A percentile compares a stretch with the other conserved stretches of the same genome.
Evolutionary conservation across 2,797 vertebrate genomes (phyloP).

Genomic region (Platyrinchus mystaceus): DNA sequence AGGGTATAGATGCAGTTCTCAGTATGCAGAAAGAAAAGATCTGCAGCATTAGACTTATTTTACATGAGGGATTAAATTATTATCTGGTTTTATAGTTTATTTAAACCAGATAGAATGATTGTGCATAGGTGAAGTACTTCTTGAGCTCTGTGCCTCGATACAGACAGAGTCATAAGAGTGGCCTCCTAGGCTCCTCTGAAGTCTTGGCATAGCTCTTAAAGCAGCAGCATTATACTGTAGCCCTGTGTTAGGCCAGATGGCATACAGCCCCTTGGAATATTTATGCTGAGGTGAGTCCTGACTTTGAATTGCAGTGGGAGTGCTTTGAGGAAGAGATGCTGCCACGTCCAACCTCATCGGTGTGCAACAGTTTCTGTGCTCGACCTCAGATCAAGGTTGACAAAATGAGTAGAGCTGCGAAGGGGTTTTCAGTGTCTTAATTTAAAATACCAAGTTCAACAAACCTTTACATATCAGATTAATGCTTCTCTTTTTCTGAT

Average conservation of each 20-base stretch:
- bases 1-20: neutral
- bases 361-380: neutral
- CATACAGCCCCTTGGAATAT: neutral
- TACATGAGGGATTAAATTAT: neutral
- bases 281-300: neutral
- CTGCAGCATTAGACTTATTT: neutral
- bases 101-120: neutral
- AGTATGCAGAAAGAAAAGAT: neutral
- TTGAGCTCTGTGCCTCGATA: neutral
- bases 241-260: neutral
- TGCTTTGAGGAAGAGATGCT: neutral
- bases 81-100: neutral
- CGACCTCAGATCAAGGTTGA: neutral
- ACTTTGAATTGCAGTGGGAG: neutral
- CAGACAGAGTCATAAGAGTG: neutral
- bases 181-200: neutral
- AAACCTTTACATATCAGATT: neutral
- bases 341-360: neutral
- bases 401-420: neutral
- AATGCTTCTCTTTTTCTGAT: neutral
- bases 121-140: rapidly evolving
- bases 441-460: neutral
- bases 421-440: neutral
- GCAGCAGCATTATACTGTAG: neutral
- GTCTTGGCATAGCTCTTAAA: neutral